Conservation (phyloP, 1,140 invertebrate genomes). For the Bombyx mandarina region DNA sequence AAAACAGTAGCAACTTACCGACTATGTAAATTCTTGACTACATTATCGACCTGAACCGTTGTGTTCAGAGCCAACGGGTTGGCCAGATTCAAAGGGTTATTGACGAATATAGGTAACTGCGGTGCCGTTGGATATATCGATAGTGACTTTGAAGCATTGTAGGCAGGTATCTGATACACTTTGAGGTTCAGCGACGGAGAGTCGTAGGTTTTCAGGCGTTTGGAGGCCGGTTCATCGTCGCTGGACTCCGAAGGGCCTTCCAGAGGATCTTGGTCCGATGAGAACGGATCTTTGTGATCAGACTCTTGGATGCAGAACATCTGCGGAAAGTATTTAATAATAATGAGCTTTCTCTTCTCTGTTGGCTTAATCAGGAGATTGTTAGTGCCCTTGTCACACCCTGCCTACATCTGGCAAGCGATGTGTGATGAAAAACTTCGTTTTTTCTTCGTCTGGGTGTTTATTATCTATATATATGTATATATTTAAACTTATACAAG, state of each 20-base stretch:
- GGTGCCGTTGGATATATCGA: conserved; percentile 38
- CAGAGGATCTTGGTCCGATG: conserved; percentile 43
- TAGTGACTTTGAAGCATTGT: conserved; percentile 40
- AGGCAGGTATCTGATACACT: conserved; percentile 57
- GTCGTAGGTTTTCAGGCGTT: conserved; percentile 34
- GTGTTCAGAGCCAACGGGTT: conserved; percentile 44
- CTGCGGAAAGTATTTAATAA: conserved; percentile 17
- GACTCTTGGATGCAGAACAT: conserved; percentile 62
- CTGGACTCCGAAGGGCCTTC: conserved; percentile 36
- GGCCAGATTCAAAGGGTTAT: conserved; percentile 56
- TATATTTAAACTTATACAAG: too few species aligned
- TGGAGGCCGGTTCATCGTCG: conserved; percentile 49
- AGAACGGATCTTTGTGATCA: conserved; percentile 38
- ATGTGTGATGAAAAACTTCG: too few species aligned
- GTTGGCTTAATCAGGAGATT: too few species aligned
- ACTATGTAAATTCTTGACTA: conserved; percentile 42
- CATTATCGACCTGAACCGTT: conserved; percentile 24
- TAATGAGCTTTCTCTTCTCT: too few species aligned
- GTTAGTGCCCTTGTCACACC: too few species aligned
- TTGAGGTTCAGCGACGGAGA: conserved; percentile 43
- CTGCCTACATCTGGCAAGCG: too few species aligned
- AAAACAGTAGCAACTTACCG: conserved; percentile 10
- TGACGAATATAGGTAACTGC: conserved; percentile 53
- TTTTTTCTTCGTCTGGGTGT: too few species aligned
- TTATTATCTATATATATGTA: too few species aligned